A percentile compares a stretch with the other conserved stretches of the same genome.
phyloP scores from a whole-genome alignment of 2,888 invertebrate species.

The Hemistola chrysoprasaria region DNA sequence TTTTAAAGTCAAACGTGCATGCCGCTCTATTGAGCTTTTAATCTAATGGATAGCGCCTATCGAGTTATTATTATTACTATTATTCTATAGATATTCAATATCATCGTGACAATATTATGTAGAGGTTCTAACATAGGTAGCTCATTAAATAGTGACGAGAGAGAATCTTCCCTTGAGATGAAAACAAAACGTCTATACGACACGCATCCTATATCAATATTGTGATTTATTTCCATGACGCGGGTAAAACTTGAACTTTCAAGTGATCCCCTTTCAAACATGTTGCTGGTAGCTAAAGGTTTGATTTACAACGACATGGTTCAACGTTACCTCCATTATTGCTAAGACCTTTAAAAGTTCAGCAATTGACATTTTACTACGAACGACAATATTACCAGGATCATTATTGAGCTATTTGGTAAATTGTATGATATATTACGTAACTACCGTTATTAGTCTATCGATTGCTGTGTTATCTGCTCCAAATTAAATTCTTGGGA shows the following conservation, averaged over 20 bases:
- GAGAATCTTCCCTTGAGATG: constrained; percentile 6
- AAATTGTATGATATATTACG: constrained; percentile 19
- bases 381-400: constrained; percentile 56
- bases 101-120: too few species aligned
- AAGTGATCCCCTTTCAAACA: constrained; percentile 56
- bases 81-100: too few species aligned
- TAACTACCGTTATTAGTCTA: too few species aligned
- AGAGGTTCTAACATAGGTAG: neutral
- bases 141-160: constrained; percentile 4
- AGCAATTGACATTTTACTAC: constrained; percentile 68
- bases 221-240: constrained; percentile 32
- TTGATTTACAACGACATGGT: constrained; percentile 68
- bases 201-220: constrained; percentile 24
- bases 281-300: constrained; percentile 36
- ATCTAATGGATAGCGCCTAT: too few species aligned
- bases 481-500: too few species aligned
- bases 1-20: too few species aligned
- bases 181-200: constrained; percentile 17
- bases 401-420: constrained; percentile 49
- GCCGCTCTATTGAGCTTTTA: too few species aligned
- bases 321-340: constrained; percentile 61
- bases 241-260: constrained; percentile 53
- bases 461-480: neutral
- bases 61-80: too few species aligned
- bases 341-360: constrained; percentile 66